These are phyloP conservation scores for Drosophila arizonae DNA, from an alignment of 1,140 invertebrate species.

Conservation along the genomic window DNA sequence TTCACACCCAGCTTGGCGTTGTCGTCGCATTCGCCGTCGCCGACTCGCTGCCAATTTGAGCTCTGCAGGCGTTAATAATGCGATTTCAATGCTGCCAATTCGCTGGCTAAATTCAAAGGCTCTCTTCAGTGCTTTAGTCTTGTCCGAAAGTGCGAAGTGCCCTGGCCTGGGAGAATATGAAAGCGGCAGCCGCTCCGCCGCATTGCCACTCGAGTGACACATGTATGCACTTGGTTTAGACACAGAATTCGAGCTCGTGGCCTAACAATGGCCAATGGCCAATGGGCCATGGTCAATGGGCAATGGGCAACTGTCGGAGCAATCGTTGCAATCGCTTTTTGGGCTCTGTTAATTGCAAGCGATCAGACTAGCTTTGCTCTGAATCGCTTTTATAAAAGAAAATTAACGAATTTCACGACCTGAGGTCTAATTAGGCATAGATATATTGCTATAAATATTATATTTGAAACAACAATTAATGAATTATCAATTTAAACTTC, in stretches of 20 bases:
- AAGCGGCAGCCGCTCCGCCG: constrained; percentile 57
- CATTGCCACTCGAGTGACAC: constrained; percentile 63
- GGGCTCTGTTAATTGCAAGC: constrained; percentile 47
- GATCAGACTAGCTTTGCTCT: constrained; percentile 21
- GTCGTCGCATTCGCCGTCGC: background rate
- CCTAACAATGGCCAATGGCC: constrained; percentile 42
- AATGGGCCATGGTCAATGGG: constrained; percentile 28
- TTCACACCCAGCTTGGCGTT: constrained; percentile 63
- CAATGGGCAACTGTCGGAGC: constrained; percentile 18
- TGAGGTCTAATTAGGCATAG: too few relatives aligned
- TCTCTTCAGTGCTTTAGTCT: background rate
- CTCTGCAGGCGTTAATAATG: constrained; percentile 76
- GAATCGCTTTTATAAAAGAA: background rate
- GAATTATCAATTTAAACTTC: too few relatives aligned
- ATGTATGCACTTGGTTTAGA: constrained; percentile 81
- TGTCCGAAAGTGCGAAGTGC: constrained; percentile 60
- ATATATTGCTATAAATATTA: too few relatives aligned
- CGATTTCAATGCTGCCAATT: constrained; percentile 69
- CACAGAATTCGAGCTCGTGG: constrained; percentile 50
- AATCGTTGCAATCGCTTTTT: constrained; percentile 45
- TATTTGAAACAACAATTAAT: too few relatives aligned
- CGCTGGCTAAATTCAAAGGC: constrained; percentile 61
- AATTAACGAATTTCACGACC: too few relatives aligned
- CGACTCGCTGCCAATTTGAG: constrained; percentile 61
- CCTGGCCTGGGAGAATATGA: constrained; percentile 47